Percentiles rank a stretch among this genome's conserved stretches.
These are phyloP conservation scores for Sarcophaga subvicina DNA, from an alignment of 2,888 invertebrate species.

Conservation along the genomic window DNA sequence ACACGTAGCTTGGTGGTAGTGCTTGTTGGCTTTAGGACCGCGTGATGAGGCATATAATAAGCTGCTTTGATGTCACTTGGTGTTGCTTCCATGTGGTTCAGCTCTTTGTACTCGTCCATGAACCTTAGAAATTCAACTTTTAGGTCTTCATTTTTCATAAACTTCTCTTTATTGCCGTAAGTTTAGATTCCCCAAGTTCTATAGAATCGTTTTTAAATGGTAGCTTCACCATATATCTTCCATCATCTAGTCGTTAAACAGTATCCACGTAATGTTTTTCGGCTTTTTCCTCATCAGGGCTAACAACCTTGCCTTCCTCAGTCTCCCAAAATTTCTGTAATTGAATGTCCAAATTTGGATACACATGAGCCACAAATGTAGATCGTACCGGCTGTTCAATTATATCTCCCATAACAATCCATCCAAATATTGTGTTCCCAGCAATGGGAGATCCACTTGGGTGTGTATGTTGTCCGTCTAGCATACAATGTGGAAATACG, in stretches of 20 bases:
- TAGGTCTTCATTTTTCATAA: too few species aligned
- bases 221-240: slow-evolving; percentile 53
- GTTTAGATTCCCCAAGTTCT: too few species aligned
- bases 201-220: too few species aligned
- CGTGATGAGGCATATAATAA: slow-evolving; percentile 60
- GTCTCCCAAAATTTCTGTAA: slow-evolving; percentile 53
- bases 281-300: background rate
- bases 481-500: slow-evolving; percentile 21
- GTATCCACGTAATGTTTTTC: slow-evolving; percentile 46
- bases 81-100: slow-evolving; percentile 35
- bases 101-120: too few species aligned
- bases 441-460: slow-evolving; percentile 30
- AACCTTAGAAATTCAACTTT: too few species aligned
- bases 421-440: slow-evolving; percentile 39
- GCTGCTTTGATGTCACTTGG: background rate
- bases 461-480: slow-evolving; percentile 15
- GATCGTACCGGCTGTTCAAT: background rate
- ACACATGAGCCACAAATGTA: slow-evolving; percentile 16
- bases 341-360: slow-evolving; percentile 18
- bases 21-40: slow-evolving; percentile 38
- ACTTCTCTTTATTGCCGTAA: too few species aligned
- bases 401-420: slow-evolving; percentile 32
- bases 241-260: slow-evolving; percentile 23
- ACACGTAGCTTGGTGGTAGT: slow-evolving; percentile 5
- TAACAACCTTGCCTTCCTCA: too few species aligned